Base-by-base conservation (phyloP, 1,140 invertebrate species). In the Drosophila repletoides region DNA sequence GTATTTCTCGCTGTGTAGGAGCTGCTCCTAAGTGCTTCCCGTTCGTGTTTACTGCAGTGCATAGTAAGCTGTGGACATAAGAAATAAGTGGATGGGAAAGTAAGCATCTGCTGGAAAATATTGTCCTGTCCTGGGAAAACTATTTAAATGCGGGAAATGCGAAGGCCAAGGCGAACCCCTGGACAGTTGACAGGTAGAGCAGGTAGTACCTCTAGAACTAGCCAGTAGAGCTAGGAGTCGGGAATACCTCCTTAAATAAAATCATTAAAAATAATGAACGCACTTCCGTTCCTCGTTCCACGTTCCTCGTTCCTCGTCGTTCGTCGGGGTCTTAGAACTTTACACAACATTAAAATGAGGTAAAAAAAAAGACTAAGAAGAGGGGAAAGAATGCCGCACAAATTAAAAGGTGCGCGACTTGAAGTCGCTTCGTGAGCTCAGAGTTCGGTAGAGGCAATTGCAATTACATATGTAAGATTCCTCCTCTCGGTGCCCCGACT, bases 231-330 rank as follows among this genome's bases (percentile, higher is more conserved):
- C 21, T 63, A 53, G 58, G 31, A 6, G 17, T 6, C 46, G 6
- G 40, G 22, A 6, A 26, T 10, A 12, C 33, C 51, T 66, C 70
- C 55, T 55, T 80, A 87, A 87, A 86, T 80, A 87, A 87, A 86
- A 86, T 86, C 80, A 86, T 86, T 86, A 86, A 86, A 86, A 87
- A 80, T 86, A 86, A 86, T 86, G 68, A 87, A 86, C 75, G 75
- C 75, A 86, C 76, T 86, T 86, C 80, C 80, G 80, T 28, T 80
- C 63, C n/a, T n/a, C n/a, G n/a, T n/a, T n/a, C n/a, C n/a, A n/a
- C n/a, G n/a, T n/a, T n/a, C n/a, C n/a, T n/a, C n/a, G n/a, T n/a
- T n/a, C n/a, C n/a, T n/a, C n/a, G n/a, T n/a, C 61, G 59, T 63
- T 76, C 40, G 45, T 76, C 72, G 67, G 80, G 63, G 79, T 76